phyloP scores from a whole-genome alignment of 2,888 invertebrate genomes.

The Brachypterus glaber region DNA sequence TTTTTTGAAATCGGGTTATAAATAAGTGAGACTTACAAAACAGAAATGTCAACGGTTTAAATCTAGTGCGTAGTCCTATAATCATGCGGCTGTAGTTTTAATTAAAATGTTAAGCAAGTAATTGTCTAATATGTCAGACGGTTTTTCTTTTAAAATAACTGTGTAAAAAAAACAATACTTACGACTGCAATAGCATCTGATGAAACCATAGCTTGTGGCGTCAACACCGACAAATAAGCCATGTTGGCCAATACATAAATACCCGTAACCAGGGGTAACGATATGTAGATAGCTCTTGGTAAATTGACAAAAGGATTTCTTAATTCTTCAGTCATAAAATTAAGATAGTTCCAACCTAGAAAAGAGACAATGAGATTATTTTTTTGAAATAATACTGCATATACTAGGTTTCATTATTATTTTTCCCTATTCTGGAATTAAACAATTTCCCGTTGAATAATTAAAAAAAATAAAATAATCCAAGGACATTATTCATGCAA shows the following conservation, averaged over 20 bases:
- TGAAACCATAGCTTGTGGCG: constrained; percentile 69
- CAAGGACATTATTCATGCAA: no score
- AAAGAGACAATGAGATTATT: constrained; percentile 8
- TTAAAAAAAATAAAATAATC: constrained; percentile 20
- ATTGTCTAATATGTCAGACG: no score
- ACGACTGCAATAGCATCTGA: constrained; percentile 96
- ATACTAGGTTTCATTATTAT: constrained; percentile 5
- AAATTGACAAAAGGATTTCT: constrained; percentile 79
- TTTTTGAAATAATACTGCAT: no score
- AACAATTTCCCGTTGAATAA: constrained; percentile 9
- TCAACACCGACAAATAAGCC: constrained; percentile 79
- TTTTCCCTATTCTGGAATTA: background rate
- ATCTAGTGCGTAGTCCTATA: no score
- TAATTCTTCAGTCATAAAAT: constrained; percentile 89
- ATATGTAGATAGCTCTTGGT: constrained; percentile 86
- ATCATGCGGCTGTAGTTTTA: no score
- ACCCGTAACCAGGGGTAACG: constrained; percentile 75
- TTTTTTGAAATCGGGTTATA: no score
- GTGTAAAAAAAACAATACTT: constrained; percentile 36
- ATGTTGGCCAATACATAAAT: constrained; percentile 85
- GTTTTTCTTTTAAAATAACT: no score
- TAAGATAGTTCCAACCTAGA: constrained; percentile 68
- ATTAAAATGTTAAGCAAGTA: no score
- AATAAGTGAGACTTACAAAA: no score
- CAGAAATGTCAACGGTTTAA: no score